Evolutionary conservation across 2,113 vertebrate genomes (phyloP).

Genomic region (Calonectris borealis): DNA sequence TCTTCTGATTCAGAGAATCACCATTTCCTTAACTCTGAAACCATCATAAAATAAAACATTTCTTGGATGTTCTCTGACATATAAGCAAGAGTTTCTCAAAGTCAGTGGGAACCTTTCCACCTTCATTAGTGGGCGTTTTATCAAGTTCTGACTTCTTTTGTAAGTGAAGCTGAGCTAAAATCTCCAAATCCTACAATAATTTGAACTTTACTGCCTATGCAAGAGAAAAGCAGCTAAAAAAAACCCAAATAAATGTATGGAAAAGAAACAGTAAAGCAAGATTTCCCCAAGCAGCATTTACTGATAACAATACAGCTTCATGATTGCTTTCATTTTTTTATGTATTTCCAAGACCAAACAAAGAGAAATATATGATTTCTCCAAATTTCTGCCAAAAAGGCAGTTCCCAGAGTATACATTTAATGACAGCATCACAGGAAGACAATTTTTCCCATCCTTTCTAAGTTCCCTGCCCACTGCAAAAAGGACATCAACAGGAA

Average conservation of each 20-base stretch:
- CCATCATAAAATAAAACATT: not conserved
- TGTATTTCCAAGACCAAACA: not conserved
- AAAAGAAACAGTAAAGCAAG: slow-evolving; percentile 3
- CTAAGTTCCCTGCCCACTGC: not conserved
- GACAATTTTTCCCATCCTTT: not conserved
- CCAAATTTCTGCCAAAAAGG: slow-evolving; percentile 1
- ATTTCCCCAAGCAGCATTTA: not conserved
- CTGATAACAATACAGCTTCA: not conserved
- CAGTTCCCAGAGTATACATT: not conserved
- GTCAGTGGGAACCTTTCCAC: not conserved
- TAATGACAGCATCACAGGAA: slow-evolving; percentile 21
- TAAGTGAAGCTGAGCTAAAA: not conserved
- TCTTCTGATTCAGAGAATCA: not conserved
- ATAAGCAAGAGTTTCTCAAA: not conserved
- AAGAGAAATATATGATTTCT: not conserved
- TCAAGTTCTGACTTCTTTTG: not conserved
- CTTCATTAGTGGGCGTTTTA: not conserved
- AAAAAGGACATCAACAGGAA: not conserved
- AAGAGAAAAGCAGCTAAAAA: not conserved
- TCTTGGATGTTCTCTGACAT: not conserved
- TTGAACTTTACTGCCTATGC: not conserved
- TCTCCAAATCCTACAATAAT: not conserved
- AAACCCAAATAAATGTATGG: not conserved
- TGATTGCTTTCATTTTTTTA: not conserved
- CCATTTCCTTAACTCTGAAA: not conserved